Evolutionary conservation across 2,888 invertebrate genomes (phyloP).

Genomic region (Palloptera scutellata): DNA sequence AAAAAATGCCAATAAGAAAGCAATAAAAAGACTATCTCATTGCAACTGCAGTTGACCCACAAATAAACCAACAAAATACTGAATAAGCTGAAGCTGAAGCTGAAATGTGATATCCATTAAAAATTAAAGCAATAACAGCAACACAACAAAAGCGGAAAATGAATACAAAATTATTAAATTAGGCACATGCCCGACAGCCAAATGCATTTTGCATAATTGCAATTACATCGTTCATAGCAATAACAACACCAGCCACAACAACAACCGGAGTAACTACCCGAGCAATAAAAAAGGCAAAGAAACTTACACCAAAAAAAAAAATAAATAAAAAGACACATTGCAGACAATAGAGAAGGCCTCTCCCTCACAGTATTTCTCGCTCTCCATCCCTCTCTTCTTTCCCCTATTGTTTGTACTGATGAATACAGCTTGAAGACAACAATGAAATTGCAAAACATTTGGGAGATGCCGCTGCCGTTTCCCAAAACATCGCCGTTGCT

Average conservation of each 20-base stretch:
- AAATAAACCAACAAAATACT: background rate
- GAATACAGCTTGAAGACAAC: background rate
- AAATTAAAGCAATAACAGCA: background rate
- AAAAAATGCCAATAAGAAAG: too few relatives aligned
- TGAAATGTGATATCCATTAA: conserved; percentile 4
- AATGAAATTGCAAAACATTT: background rate
- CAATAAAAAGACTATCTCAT: too few relatives aligned
- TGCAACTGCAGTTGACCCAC: background rate
- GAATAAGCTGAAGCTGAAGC: background rate
- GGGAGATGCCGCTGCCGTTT: too few relatives aligned
- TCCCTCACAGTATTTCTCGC: too few relatives aligned
- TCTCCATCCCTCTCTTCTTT: too few relatives aligned
- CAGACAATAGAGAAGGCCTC: background rate
- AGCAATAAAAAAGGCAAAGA: conserved; percentile 24
- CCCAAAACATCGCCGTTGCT: background rate
- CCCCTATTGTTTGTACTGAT: too few relatives aligned
- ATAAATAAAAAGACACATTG: too few relatives aligned
- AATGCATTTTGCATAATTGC: conserved; percentile 41
- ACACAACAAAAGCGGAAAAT: background rate
- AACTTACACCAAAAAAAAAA: conserved; percentile 21
- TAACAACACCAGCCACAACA: conserved; percentile 23
- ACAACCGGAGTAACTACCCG: conserved; percentile 36
- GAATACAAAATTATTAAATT: conserved; percentile 35
- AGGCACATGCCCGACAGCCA: conserved; percentile 34
- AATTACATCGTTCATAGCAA: conserved; percentile 16